A percentile compares a stretch with the other conserved stretches of the same genome.
Evolutionary conservation across 2,797 vertebrate genomes (phyloP).

Genomic region (Sebastes melanostomus): DNA sequence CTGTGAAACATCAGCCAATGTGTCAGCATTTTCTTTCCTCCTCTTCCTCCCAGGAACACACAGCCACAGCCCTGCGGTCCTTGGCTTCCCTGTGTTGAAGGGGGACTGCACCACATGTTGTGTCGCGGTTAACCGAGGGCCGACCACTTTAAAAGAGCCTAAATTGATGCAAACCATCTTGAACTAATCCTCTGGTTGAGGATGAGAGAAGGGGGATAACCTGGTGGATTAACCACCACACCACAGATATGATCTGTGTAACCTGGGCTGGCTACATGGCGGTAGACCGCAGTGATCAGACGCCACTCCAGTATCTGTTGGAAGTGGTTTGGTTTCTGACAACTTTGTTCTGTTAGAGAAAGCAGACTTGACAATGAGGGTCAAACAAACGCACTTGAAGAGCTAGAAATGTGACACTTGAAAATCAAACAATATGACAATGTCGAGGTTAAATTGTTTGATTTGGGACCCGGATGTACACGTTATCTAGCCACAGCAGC

Average conservation of each 20-base stretch:
- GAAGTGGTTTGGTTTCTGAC: constrained; percentile 34
- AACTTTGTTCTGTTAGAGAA: constrained; percentile 2
- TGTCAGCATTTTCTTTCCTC: constrained; percentile 30
- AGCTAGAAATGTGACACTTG: background rate
- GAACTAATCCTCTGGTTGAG: constrained; percentile 69
- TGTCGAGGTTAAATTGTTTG: background rate
- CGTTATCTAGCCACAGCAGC: background rate
- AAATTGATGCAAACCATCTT: constrained; percentile 73
- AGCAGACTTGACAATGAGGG: constrained; percentile 8
- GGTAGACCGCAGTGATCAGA: constrained; percentile 53
- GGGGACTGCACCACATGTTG: constrained; percentile 65
- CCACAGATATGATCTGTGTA: constrained; percentile 50
- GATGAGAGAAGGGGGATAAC: constrained; percentile 54
- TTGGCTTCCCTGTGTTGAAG: constrained; percentile 18
- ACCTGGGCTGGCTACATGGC: constrained; percentile 48
- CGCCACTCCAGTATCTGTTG: constrained; percentile 25
- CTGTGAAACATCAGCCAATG: constrained; percentile 31
- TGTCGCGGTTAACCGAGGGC: constrained; percentile 68
- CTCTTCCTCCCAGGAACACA: constrained; percentile 43
- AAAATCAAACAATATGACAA: background rate
- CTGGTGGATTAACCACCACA: constrained; percentile 58
- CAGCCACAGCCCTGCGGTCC: constrained; percentile 41
- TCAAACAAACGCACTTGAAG: constrained; percentile 20
- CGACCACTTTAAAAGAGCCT: constrained; percentile 64
- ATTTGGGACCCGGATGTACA: background rate